Conservation (phyloP, 2,113 vertebrate genomes). For the Dascyllus trimaculatus region DNA sequence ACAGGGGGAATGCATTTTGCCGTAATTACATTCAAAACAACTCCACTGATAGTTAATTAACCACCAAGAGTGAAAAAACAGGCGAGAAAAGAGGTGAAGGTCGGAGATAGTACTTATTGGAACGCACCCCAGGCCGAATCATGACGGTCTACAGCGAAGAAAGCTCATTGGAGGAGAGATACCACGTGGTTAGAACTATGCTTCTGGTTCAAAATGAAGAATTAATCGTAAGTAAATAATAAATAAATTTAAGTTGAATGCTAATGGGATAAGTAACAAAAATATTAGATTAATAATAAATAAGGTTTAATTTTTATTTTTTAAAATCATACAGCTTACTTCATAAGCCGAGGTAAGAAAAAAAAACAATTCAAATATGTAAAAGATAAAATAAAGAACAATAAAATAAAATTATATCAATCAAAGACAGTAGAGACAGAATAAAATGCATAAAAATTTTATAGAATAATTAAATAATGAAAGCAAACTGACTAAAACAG, state of each 20-base stretch:
- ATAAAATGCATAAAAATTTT: too few relatives aligned
- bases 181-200: constrained; percentile 40
- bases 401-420: too few relatives aligned
- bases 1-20: fast-evolving
- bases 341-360: too few relatives aligned
- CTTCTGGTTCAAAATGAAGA: constrained; percentile 39
- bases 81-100: constrained; percentile 4
- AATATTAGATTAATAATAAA: too few relatives aligned
- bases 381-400: too few relatives aligned
- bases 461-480: too few relatives aligned
- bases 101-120: constrained; percentile 8
- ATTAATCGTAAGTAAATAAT: not conserved
- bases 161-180: constrained; percentile 49
- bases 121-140: constrained; percentile 33
- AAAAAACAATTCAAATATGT: too few relatives aligned
- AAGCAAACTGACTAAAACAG: too few relatives aligned
- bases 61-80: fast-evolving
- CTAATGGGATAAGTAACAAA: too few relatives aligned
- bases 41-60: fast-evolving
- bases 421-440: too few relatives aligned
- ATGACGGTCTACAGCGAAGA: constrained; percentile 4
- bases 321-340: too few relatives aligned
- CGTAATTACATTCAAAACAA: fast-evolving
- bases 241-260: not conserved
- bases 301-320: too few relatives aligned